A percentile compares a stretch with the other conserved stretches of the same genome.
Conservation (phyloP, 53 echinoderm and acorn worm genomes). For the Astropecten irregularis region DNA sequence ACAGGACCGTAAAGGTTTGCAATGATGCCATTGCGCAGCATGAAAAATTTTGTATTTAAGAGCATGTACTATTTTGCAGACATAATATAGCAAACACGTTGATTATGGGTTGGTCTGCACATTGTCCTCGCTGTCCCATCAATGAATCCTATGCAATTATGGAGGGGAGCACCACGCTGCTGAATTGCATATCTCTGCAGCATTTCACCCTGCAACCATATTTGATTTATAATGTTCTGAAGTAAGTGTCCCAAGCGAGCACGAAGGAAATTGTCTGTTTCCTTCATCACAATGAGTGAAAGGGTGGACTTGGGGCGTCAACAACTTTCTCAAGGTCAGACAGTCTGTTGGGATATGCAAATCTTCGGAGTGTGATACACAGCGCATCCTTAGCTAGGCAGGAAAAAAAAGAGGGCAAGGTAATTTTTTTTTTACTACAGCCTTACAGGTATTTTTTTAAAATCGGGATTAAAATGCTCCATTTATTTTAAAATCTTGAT, state of each 20-base stretch:
- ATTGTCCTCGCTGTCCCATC: neutral
- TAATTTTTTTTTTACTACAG: too few species aligned
- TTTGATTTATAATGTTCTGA: neutral
- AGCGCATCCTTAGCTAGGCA: too few species aligned
- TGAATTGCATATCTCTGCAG: conserved; percentile 1
- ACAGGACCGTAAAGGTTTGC: neutral
- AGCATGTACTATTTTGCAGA: neutral
- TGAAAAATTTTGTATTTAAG: conserved; percentile 4
- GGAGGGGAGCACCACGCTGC: neutral
- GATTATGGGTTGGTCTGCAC: neutral
- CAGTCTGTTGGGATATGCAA: neutral
- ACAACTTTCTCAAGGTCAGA: neutral
- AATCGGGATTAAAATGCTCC: too few species aligned
- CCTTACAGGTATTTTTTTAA: too few species aligned
- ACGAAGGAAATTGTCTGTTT: neutral
- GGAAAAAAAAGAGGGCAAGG: too few species aligned
- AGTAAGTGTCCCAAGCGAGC: conserved; percentile 46
- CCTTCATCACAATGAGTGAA: neutral
- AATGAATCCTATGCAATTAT: neutral
- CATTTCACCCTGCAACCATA: conserved; percentile 8
- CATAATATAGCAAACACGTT: neutral
- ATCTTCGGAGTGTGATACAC: neutral
- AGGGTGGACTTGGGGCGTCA: conserved; percentile 4
- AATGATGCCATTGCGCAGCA: conserved; percentile 5
- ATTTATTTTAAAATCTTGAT: too few species aligned